Base-by-base conservation (phyloP, 2,113 vertebrate genomes). In the Cheilinus undulatus region DNA sequence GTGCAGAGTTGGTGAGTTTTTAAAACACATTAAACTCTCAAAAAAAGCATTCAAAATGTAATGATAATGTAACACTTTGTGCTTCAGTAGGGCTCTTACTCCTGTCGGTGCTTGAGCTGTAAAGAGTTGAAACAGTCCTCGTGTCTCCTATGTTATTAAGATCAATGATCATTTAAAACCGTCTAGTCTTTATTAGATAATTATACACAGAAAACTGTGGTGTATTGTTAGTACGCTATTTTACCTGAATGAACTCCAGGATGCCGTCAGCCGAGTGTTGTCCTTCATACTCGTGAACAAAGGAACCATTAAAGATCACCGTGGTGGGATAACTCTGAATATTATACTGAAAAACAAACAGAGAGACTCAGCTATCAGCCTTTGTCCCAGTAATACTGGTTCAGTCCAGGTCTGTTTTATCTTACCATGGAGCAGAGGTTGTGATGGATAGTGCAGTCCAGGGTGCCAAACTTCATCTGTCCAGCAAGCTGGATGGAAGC, bases 281-380 rank as follows among this genome's bases (percentile, higher is more conserved):
- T 10, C 97, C 98, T 86, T 98, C 96, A 28, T 99, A 99, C 50
- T 98, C 97, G 17, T 98, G 95, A 63, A 96, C 77, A 52, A 90
- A 94, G 50, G 97, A 97, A 60, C 97, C 96, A 68, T 99, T 99
- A 79, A 99, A 98, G 50, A 99, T 94, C 6, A 99, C 93, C 0
- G 97, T 99, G 28, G 97, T 99, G 67, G 98, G 98, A 80, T 99
- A 99, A n/a, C 97, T 96, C 69, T 96, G 94, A 69, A 99, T 96
- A 32, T 98, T 97, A 85, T 99, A 96, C 97, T 99, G 87, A 84
- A 81, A 84, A 59, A 80, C 15, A 74, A 2, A 70, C 34, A 53
- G 86, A 51, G 1, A 67, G 17, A 59, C 6, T 56, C 0, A 84
- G 1, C 17, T 34, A 10, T 38, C 11, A 0, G 14, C 32, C 19